Evolutionary conservation across 2,797 vertebrate genomes (phyloP).

Genomic region (Dermochelys coriacea): DNA sequence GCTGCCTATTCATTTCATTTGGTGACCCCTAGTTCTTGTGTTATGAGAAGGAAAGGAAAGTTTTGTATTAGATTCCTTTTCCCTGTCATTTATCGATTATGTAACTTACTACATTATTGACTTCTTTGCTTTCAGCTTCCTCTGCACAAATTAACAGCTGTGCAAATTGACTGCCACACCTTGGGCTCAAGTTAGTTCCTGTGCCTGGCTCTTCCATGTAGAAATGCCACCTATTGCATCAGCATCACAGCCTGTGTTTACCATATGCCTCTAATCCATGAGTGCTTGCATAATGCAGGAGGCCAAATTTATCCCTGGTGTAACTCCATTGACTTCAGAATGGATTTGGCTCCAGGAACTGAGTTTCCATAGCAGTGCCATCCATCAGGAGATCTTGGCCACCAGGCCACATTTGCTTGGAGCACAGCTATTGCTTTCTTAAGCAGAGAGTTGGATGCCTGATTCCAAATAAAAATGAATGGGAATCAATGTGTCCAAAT

Average conservation of each 20-base stretch:
- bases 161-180: neutral
- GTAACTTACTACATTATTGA: neutral
- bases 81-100: neutral
- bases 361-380: neutral
- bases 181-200: accelerated
- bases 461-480: neutral
- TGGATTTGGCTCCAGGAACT: neutral
- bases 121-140: neutral
- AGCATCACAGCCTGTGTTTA: neutral
- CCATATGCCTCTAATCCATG: neutral
- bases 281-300: neutral
- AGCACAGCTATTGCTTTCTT: neutral
- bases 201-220: neutral
- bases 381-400: neutral
- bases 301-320: neutral
- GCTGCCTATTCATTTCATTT: too few relatives aligned
- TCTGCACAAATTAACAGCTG: neutral
- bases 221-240: neutral
- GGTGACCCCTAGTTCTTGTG: too few relatives aligned
- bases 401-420: neutral
- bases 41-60: neutral
- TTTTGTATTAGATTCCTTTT: neutral
- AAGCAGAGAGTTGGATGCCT: neutral
- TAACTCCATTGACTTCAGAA: neutral
- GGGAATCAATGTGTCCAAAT: neutral